A percentile compares a stretch with the other conserved stretches of the same genome.
These are phyloP conservation scores for Ryuthela nishihirai DNA, from an alignment of 2,888 invertebrate genomes.

Conservation along the genomic window DNA sequence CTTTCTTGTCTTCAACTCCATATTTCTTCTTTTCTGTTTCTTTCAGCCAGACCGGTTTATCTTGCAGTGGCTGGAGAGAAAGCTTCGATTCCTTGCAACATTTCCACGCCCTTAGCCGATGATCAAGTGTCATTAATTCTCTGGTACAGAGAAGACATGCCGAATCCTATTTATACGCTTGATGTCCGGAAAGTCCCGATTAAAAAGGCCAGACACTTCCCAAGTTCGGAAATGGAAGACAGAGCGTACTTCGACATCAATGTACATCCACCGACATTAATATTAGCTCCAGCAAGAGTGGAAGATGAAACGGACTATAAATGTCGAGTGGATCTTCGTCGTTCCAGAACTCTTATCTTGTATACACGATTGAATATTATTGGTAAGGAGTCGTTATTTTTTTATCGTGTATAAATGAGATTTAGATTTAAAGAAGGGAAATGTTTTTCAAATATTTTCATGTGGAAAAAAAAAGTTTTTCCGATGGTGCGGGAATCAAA, in stretches of 20 bases:
- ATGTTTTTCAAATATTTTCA: no score
- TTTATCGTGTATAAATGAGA: no score
- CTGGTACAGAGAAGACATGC: slow-evolving; percentile 36
- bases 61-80: slow-evolving; percentile 34
- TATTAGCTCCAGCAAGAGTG: slow-evolving; percentile 25
- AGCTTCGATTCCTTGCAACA: slow-evolving; percentile 34
- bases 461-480: no score
- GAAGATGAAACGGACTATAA: slow-evolving; percentile 37
- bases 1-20: no score
- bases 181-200: slow-evolving; percentile 32
- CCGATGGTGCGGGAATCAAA: no score
- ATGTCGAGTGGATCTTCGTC: slow-evolving; percentile 33
- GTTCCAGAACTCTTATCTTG: slow-evolving; percentile 34
- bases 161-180: slow-evolving; percentile 36
- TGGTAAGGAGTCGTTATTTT: no score
- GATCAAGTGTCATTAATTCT: slow-evolving; percentile 34
- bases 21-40: not conserved
- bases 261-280: slow-evolving; percentile 23
- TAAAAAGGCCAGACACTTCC: slow-evolving; percentile 36
- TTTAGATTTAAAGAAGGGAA: no score
- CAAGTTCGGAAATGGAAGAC: slow-evolving; percentile 24
- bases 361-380: slow-evolving; percentile 31
- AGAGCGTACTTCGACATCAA: slow-evolving; percentile 34
- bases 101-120: slow-evolving; percentile 27
- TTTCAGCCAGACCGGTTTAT: slow-evolving; percentile 21